Base-by-base conservation (phyloP, 2,888 invertebrate genomes). In the Andrena dorsata region DNA sequence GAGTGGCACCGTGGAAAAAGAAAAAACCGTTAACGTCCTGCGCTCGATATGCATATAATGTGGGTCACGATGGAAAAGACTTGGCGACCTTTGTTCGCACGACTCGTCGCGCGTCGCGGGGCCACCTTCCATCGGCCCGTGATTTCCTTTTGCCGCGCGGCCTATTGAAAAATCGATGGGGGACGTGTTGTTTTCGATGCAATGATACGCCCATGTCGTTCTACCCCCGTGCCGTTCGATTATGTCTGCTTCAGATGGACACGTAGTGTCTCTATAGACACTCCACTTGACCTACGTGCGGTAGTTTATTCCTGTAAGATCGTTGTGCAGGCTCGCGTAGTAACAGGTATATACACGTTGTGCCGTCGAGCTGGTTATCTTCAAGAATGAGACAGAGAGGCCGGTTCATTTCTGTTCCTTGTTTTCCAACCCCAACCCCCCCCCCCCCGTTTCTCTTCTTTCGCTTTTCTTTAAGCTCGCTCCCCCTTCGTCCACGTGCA, bases 211-310 rank as follows among this genome's bases (percentile, higher is more conserved):
- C 41, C 30, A 58, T 41, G 72, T 77, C 82, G 85, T 90, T 89
- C 90, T 90, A 91, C 90, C 90, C 88, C 89, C 90, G 89, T 82
- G 86, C 86, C 86, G 86, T 87, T 86, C 85, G 83, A 86, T 87
- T 86, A 88, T 91, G 89, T 82, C 88, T 90, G 90, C 90, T 90
- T 91, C 86, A 87, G 87, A 89, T 84, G 66, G 72, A 80, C 87
- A 89, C 84, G 86, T 88, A 89, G 88, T 89, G 87, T 87, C 86
- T 82, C 83, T 77, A 87, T 83, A 86, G 86, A 88, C 86, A 86
- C 78, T 84, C 84, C 78, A 86, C 82, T 86, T 83, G 82, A 90
- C 85, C 86, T 86, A 88, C 87, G 85, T 88, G 85, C 88, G 86
- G 86, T 88, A 86, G 88, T 88, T 85, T 84, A 82, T 87, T 83